Percentiles rank a stretch among this genome's conserved stretches.
Conservation (phyloP, 1,140 invertebrate species). For the Caligus rogercresseyi region DNA sequence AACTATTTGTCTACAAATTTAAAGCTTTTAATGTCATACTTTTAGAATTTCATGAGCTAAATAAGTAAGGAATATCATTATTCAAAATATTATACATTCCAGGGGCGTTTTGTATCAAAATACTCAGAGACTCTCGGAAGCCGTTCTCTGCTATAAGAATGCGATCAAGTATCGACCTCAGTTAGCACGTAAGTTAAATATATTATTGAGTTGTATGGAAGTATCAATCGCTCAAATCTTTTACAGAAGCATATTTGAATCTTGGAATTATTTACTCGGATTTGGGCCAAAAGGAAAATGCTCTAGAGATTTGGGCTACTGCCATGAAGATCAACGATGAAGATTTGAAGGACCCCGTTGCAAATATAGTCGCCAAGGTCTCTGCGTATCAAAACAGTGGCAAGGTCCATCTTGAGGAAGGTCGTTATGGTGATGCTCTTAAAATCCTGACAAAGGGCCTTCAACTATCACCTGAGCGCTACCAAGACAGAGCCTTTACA, state of each 20-base stretch:
- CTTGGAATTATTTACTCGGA: background rate
- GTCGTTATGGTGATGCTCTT: conserved; percentile 62
- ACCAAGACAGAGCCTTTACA: conserved; percentile 48
- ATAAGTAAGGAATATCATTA: background rate
- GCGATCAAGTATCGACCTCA: conserved; percentile 85
- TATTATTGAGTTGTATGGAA: background rate
- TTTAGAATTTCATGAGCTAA: too few relatives aligned
- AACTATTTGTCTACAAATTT: background rate
- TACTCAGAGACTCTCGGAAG: conserved; percentile 66
- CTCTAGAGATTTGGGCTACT: background rate
- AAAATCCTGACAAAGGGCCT: conserved; percentile 32
- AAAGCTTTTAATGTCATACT: background rate
- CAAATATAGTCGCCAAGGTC: conserved; percentile 39
- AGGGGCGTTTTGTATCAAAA: conserved; percentile 83
- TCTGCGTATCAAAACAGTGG: conserved; percentile 80
- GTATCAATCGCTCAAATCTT: background rate
- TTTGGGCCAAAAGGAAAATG: background rate
- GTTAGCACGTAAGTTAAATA: conserved; percentile 62
- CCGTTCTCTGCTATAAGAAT: conserved; percentile 71
- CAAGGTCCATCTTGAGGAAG: conserved; percentile 67
- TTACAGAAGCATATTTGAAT: background rate
- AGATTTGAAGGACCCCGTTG: background rate
- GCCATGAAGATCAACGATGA: background rate
- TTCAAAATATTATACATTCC: conserved; percentile 34
- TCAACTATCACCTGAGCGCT: background rate